Base-by-base conservation (phyloP, 35 echinoderm and acorn worm genomes). In the Diadema setosum region DNA sequence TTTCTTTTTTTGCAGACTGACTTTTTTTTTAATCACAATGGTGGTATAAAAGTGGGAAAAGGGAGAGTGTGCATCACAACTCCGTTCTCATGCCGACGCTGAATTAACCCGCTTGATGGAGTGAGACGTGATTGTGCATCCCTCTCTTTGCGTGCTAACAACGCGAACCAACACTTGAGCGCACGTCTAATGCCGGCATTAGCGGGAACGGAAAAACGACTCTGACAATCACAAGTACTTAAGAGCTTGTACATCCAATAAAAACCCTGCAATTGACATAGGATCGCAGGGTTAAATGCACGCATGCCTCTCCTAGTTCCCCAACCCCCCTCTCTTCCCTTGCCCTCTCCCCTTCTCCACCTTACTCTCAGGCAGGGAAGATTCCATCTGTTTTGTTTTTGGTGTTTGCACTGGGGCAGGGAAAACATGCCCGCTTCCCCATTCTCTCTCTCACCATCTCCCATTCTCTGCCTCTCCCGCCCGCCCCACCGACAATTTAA, bases 301-400 rank as follows among this genome's bases (percentile, higher is more conserved):
- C 73, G 73, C 37, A n/a, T 41, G 44, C 37, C 73, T 78, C 73
- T 78, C 40, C 21, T 78, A 34, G 16, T 25, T 9, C 40, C 73
- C n/a, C n/a, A n/a, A n/a, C n/a, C n/a, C 37, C 35, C 73, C 39
- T 44, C 73, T 78, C 73, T 78, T 36, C 21, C 44, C 73, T 41
- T 25, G 7, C 40, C 73, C 44, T 44, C 40, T 78, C 40, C 40
- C 24, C 44, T 44, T 44, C 44, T 41, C 6, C 23, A 39, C 73
- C n/a, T n/a, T n/a, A n/a, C n/a, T n/a, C n/a, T n/a, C n/a, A n/a
- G n/a, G n/a, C n/a, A 67, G 30, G 37, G 63, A n/a, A 32, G 73
- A 78, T 41, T 78, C 73, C 73, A 78, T 78, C 73, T 78, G 73
- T 78, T 78, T 78, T 78, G 73, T 78, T 78, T 78, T 78, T 78